Base-by-base conservation (phyloP, 1,140 invertebrate genomes). In the Metopolophium dirhodum region DNA sequence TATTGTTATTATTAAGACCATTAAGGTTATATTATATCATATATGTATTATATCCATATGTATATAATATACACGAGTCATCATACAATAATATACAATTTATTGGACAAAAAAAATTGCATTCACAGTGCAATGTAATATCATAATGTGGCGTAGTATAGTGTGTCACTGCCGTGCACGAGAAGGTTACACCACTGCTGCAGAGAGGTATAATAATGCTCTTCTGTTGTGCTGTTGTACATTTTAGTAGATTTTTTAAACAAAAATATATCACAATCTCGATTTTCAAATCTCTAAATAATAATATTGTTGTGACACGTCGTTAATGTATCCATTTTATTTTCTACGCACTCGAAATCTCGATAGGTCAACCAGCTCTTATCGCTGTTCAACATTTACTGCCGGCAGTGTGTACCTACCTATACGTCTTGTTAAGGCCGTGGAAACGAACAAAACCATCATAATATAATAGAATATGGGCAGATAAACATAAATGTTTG, bases 101-200 rank as follows among this genome's bases (percentile, higher is more conserved):
- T 83, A 23, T 83, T 83, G 37, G n/a, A 77, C 61, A 82, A 77
- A 83, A 83, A 35, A 83, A 83, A 83, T 37, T 83, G 82, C 37
- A 41, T 41, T 83, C 37, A 22, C 22, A 35, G 61, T 77, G 30
- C 61, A 61, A 11, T 68, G 61, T 77, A 77, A 18, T 77, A 77
- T n/a, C 14, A 77, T 41, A 83, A 41, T 37, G 37, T 22, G 41
- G 41, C 41, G 41, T 41, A 83, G 35, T 37, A 9, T 41, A 83
- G 20, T 83, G 82, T 83, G 82, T 41, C 77, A 83, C 82, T 83
- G 82, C 82, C 35, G 22, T 23, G 82, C 2, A 14, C 37, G 7
- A 23, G 82, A 83, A 83, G 82, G 82, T 83, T 83, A 83, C 37
- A 23, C 82, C 41, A 41, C 4, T 41, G 22, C 82, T 9, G 82